phyloP scores from a whole-genome alignment of 2,888 invertebrate species.

The Gandaritis pyraliata region DNA sequence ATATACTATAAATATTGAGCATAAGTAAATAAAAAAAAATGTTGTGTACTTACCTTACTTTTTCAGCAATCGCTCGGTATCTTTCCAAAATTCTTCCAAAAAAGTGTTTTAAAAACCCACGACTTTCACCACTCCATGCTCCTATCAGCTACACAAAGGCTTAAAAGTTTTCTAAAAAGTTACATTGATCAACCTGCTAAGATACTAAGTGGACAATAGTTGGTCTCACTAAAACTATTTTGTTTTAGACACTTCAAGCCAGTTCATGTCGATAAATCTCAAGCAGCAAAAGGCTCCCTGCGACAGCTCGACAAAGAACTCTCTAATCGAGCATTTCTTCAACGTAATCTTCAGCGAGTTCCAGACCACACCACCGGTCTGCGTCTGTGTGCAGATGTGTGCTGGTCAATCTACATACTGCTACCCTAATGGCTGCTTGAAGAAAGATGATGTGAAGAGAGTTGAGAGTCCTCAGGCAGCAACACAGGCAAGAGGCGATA shows the following conservation, averaged over 20 bases:
- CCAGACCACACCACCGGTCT: constrained; percentile 61
- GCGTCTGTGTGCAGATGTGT: constrained; percentile 63
- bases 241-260: constrained; percentile 51
- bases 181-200: no score
- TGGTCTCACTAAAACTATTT: neutral
- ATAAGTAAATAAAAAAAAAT: no score
- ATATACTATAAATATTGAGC: no score
- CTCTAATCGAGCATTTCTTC: constrained; percentile 68
- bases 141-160: no score
- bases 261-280: constrained; percentile 42
- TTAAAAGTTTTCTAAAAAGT: no score
- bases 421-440: constrained; percentile 72
- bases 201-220: no score
- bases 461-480: constrained; percentile 33
- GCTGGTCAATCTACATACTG: constrained; percentile 67
- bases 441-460: constrained; percentile 47
- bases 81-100: no score
- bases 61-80: no score
- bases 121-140: no score
- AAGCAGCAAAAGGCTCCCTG: constrained; percentile 45
- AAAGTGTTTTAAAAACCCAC: no score
- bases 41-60: no score
- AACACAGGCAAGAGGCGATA: constrained; percentile 44
- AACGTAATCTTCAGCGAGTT: constrained; percentile 71
- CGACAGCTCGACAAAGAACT: constrained; percentile 50